phyloP scores from a whole-genome alignment of 2,113 vertebrate species.

The Tursiops truncatus region DNA sequence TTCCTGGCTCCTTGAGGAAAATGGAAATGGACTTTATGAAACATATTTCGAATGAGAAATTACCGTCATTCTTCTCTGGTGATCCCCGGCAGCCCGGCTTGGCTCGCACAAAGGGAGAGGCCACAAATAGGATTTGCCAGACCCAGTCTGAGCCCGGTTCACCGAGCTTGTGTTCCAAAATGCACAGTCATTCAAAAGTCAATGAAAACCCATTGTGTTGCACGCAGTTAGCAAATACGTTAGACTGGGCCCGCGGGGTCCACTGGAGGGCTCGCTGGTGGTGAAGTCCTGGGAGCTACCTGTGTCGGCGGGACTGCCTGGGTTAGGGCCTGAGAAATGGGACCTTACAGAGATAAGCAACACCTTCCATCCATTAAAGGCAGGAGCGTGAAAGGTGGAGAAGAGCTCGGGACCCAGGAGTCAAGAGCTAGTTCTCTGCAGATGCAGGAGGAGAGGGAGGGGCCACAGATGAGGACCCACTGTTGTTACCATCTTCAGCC shows the following conservation, averaged over 20 bases:
- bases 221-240: background rate
- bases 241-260: background rate
- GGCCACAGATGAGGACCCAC: background rate
- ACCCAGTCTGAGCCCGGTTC: background rate
- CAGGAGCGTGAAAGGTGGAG: background rate
- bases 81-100: background rate
- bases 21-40: background rate
- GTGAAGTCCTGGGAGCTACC: background rate
- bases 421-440: background rate
- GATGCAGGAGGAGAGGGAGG: background rate
- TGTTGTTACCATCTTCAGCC: background rate
- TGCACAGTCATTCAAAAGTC: background rate
- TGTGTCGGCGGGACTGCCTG: background rate
- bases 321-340: background rate
- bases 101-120: background rate
- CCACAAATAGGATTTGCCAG: background rate
- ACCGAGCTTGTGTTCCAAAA: background rate
- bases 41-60: background rate
- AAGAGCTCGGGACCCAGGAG: background rate
- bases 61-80: background rate
- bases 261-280: background rate
- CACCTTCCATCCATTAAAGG: background rate
- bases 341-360: background rate
- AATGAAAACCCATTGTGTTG: background rate
- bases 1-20: background rate